phyloP scores from a whole-genome alignment of 2,888 invertebrate species.

The Myopa testacea region DNA sequence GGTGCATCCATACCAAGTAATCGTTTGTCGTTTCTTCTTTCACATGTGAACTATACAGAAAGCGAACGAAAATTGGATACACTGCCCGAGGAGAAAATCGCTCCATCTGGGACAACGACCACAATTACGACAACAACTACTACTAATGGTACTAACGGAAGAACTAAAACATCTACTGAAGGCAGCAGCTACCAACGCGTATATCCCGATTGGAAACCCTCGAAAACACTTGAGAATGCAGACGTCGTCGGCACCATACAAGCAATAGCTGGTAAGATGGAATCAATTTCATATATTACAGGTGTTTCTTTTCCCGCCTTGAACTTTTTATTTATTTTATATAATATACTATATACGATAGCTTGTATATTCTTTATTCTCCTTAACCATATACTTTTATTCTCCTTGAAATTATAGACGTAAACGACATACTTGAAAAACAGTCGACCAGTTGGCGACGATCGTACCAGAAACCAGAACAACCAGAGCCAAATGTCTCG shows the following conservation, averaged over 20 bases:
- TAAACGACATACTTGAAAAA: slow-evolving; percentile 71
- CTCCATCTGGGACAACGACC: slow-evolving; percentile 53
- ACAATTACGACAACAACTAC: slow-evolving; percentile 59
- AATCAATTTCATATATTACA: neutral
- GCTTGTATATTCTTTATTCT: no score
- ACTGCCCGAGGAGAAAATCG: slow-evolving; percentile 77
- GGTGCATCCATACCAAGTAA: neutral
- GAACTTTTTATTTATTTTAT: no score
- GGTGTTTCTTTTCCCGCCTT: no score
- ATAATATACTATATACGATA: no score
- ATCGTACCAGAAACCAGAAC: neutral
- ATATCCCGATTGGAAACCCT: slow-evolving; percentile 85
- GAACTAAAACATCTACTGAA: slow-evolving; percentile 47
- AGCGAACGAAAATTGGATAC: slow-evolving; percentile 84
- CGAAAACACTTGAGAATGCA: slow-evolving; percentile 80
- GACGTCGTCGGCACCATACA: slow-evolving; percentile 88
- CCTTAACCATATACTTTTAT: no score
- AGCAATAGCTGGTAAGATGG: slow-evolving; percentile 81
- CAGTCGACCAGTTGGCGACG: slow-evolving; percentile 5
- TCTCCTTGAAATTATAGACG: slow-evolving; percentile 52
- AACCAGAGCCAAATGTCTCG: slow-evolving; percentile 26
- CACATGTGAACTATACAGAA: slow-evolving; percentile 70
- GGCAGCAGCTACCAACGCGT: slow-evolving; percentile 72
- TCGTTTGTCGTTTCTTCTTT: neutral
- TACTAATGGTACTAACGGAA: slow-evolving; percentile 40